A percentile compares a stretch with the other conserved stretches of the same genome.
These are phyloP conservation scores for Sciurus vulgaris DNA, from an alignment of 2,797 vertebrate species.

Conservation along the genomic window DNA sequence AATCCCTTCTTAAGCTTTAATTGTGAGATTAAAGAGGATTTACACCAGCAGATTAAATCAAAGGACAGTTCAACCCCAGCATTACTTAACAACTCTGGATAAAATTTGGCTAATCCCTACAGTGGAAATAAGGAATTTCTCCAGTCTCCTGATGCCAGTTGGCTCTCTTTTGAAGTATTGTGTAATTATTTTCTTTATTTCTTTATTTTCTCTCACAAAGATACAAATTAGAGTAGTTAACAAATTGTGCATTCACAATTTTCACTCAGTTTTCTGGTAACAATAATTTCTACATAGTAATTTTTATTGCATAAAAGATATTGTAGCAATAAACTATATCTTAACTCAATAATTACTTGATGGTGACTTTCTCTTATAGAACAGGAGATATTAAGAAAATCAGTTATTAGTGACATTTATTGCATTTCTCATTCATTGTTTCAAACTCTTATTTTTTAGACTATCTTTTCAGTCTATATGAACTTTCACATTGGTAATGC, in stretches of 20 bases:
- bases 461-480: background rate
- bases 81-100: background rate
- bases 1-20: slow-evolving; percentile 1
- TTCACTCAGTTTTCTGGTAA: background rate
- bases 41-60: slow-evolving; percentile 16
- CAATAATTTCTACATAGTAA: background rate
- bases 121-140: slow-evolving; percentile 29
- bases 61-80: background rate
- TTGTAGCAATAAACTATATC: slow-evolving; percentile 3
- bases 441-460: background rate
- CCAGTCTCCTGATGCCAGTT: slow-evolving; percentile 20
- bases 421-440: background rate
- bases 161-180: slow-evolving; percentile 45
- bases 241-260: background rate
- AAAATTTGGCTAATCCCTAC: background rate
- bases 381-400: background rate
- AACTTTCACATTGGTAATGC: background rate
- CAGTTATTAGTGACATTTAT: background rate
- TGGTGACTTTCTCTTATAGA: background rate
- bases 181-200: slow-evolving; percentile 56
- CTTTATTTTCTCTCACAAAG: slow-evolving; percentile 47
- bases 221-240: slow-evolving; percentile 37
- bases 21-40: slow-evolving; percentile 60
- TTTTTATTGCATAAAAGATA: slow-evolving; percentile 30
- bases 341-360: background rate